These are phyloP conservation scores for Aplysina aerophoba DNA, from an alignment of 37 sponge, comb jelly and placozoan species.

Conservation along the genomic window DNA sequence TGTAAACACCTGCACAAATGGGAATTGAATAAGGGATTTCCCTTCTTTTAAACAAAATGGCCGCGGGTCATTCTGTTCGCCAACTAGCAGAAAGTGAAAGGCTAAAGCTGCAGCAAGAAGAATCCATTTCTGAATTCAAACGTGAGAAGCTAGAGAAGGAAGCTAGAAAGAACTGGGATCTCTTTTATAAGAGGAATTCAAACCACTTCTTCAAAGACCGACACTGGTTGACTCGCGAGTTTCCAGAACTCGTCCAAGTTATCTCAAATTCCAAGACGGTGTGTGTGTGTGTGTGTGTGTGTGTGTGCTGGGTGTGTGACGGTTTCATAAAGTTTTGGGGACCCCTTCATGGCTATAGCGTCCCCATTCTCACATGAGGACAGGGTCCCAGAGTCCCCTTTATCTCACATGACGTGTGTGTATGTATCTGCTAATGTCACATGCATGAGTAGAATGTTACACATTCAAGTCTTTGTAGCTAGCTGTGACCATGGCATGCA, in stretches of 20 bases:
- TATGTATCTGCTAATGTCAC: too few species aligned
- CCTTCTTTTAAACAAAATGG: background rate
- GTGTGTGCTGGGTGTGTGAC: too few species aligned
- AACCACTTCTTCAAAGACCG: slow-evolving; percentile 97
- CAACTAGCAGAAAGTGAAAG: slow-evolving; percentile 66
- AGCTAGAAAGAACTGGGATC: slow-evolving; percentile 95
- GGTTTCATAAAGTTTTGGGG: too few species aligned
- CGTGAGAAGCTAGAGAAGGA: slow-evolving; percentile 87
- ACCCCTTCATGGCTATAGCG: too few species aligned
- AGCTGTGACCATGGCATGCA: too few species aligned
- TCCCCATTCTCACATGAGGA: too few species aligned
- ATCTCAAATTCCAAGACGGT: background rate
- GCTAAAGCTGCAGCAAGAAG: slow-evolving; percentile 57
- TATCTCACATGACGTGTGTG: too few species aligned
- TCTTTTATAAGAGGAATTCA: slow-evolving; percentile 96
- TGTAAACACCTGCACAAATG: too few species aligned
- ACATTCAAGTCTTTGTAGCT: too few species aligned
- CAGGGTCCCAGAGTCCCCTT: too few species aligned
- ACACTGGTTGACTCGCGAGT: slow-evolving; percentile 95
- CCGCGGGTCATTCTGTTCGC: slow-evolving; percentile 40
- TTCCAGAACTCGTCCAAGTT: slow-evolving; percentile 69
- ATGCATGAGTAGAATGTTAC: too few species aligned
- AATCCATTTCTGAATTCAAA: slow-evolving; percentile 70
- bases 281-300: too few species aligned
- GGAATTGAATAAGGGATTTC: slow-evolving; percentile 1